Base-by-base conservation (phyloP, 2,888 invertebrate species). In the Drosophila buzzatii region DNA sequence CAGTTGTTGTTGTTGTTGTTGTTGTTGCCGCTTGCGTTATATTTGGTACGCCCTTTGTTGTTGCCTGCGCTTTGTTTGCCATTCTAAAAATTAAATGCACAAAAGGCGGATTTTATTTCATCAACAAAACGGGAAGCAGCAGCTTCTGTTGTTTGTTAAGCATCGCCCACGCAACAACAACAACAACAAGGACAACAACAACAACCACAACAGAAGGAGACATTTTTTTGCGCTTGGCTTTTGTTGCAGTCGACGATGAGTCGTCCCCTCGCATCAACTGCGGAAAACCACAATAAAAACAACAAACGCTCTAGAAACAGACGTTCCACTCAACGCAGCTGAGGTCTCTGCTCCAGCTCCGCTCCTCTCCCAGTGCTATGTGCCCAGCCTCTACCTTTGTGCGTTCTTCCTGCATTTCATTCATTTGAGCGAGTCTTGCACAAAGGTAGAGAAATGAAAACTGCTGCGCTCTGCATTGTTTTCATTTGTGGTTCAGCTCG, bases 81-180 rank as follows among this genome's bases (percentile, higher is more conserved):
- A 83, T 89, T 89, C 86, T 76, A 82, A 90, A 82, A 90, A 90
- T 89, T 88, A 88, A 90, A 90, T 90, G 86, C 89, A 90, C 90
- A 90, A 90, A 89, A 90, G 90, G 82, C 82, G 90, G 86, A 87
- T 87, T 87, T 90, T 83, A 86, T 86, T 90, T 88, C 88, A 88
- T 85, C 88, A 90, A 86, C 85, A 81, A 82, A 86, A 81, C 90
- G 89, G 84, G 89, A 90, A 90, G 78, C 86, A 74, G 87, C 86
- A 88, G 89, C 90, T 90, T 90, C 86, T 86, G 85, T 86, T 85
- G 89, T 85, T 85, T 89, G 85, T 81, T 86, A 71, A 89, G 85
- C 87, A 86, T 88, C 87, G 87, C 89, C 87, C 87, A 84, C 89
- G 86, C 89, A 84, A 74, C 82, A 86, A 52, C 75, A 80, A 52